Percentiles rank a stretch among this genome's conserved stretches.
phyloP scores from a whole-genome alignment of 2,888 invertebrate species.

The Epiblema foenella region DNA sequence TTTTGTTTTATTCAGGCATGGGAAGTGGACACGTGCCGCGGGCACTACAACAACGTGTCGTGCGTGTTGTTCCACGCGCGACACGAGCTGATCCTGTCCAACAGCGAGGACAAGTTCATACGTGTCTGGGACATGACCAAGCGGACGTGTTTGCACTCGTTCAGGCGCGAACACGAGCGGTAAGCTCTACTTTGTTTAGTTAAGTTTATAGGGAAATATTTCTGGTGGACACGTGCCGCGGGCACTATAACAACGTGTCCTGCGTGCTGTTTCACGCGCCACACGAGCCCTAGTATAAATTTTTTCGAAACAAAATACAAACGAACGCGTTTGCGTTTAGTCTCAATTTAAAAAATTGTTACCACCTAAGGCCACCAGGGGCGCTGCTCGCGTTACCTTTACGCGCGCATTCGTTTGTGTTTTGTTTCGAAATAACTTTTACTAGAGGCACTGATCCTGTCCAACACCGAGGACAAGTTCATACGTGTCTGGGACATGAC shows the following conservation, averaged over 20 bases:
- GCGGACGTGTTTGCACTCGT: slow-evolving; percentile 95
- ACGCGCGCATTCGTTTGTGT: too few relatives aligned
- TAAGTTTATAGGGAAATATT: too few relatives aligned
- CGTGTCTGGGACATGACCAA: slow-evolving; percentile 99
- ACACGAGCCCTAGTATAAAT: too few relatives aligned
- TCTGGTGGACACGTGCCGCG: slow-evolving; percentile 99
- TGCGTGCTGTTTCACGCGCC: slow-evolving; percentile 98
- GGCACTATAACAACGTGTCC: slow-evolving; percentile 99
- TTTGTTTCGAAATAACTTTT: too few relatives aligned
- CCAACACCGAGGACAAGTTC: slow-evolving; percentile 99
- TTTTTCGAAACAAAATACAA: too few relatives aligned
- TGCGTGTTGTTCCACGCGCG: slow-evolving; percentile 98
- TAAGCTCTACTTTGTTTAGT: slow-evolving; percentile 45
- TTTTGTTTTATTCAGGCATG: slow-evolving; percentile 88
- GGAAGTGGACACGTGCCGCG: slow-evolving; percentile 99
- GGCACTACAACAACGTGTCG: slow-evolving; percentile 99
- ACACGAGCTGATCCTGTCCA: slow-evolving; percentile 97
- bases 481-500: slow-evolving; percentile 99
- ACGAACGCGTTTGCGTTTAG: too few relatives aligned
- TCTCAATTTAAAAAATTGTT: too few relatives aligned
- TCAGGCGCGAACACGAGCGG: slow-evolving; percentile 96
- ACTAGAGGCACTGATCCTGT: too few relatives aligned
- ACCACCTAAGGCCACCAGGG: too few relatives aligned
- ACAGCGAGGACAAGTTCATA: slow-evolving; percentile 99
- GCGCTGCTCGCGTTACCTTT: too few relatives aligned